phyloP scores from a whole-genome alignment of 2,113 vertebrate genomes.

The Pheucticus melanocephalus region DNA sequence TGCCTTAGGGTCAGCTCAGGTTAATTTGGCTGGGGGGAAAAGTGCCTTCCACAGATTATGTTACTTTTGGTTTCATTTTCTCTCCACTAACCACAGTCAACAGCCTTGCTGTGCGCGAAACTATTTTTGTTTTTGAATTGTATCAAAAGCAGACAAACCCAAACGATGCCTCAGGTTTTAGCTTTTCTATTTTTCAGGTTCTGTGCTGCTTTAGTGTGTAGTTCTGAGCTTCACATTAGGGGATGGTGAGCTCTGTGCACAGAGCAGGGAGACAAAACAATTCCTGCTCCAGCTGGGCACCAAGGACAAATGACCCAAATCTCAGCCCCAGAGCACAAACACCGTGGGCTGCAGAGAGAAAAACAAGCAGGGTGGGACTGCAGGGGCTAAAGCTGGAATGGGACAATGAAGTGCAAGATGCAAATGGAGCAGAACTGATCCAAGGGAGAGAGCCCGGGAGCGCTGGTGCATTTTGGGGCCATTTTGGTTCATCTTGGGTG shows the following conservation, averaged over 20 bases:
- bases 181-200: background rate
- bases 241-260: background rate
- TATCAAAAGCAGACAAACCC: background rate
- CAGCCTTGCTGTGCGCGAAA: rapidly evolving
- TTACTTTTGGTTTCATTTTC: conserved; percentile 67
- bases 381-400: background rate
- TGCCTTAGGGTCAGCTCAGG: background rate
- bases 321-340: background rate
- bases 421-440: background rate
- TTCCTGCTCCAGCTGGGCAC: background rate
- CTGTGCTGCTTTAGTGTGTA: rapidly evolving
- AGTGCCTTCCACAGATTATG: background rate
- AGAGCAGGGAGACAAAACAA: background rate
- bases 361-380: background rate
- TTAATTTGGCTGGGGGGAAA: background rate
- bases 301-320: background rate
- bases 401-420: background rate
- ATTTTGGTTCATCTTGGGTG: background rate
- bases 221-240: rapidly evolving
- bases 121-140: background rate
- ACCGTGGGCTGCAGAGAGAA: background rate
- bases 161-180: background rate
- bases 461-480: background rate
- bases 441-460: no score
- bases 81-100: background rate